phyloP scores from a whole-genome alignment of 1,140 invertebrate genomes.

The Pogonus chalceus region DNA sequence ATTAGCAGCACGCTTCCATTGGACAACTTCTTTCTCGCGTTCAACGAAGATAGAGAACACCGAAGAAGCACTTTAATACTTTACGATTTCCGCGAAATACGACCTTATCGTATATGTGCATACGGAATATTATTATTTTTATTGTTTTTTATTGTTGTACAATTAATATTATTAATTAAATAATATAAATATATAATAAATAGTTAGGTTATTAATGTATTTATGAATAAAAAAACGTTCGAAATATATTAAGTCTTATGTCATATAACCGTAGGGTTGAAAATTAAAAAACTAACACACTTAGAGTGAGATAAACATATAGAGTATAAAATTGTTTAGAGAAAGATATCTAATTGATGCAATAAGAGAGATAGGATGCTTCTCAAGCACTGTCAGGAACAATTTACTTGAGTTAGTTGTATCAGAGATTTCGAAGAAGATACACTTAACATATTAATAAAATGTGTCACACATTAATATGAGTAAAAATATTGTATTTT shows the following conservation, averaged over 20 bases:
- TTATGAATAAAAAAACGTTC: too few species aligned
- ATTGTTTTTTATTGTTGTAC: too few species aligned
- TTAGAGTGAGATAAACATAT: neutral
- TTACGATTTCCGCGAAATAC: neutral
- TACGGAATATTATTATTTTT: too few species aligned
- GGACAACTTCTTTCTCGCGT: neutral
- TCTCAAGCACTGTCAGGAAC: constrained; percentile 11
- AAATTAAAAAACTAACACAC: neutral
- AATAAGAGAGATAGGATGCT: constrained; percentile 4
- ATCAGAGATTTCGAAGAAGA: constrained; percentile 14
- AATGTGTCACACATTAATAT: constrained; percentile 12
- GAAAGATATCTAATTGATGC: constrained; percentile 7
- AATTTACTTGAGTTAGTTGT: constrained; percentile 12
- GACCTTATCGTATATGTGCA: neutral
- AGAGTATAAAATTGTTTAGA: neutral
- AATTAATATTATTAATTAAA: too few species aligned
- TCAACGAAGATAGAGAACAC: neutral
- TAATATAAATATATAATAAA: too few species aligned
- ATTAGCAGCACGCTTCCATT: neutral
- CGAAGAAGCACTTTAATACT: neutral
- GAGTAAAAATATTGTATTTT: constrained; percentile 7
- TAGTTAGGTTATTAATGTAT: too few species aligned
- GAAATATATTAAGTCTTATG: neutral
- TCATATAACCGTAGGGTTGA: neutral
- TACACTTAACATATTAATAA: constrained; percentile 2